A percentile compares a stretch with the other conserved stretches of the same genome.
Evolutionary conservation across 2,888 invertebrate genomes (phyloP).

Genomic region (Himalopsyche kuldschensis): DNA sequence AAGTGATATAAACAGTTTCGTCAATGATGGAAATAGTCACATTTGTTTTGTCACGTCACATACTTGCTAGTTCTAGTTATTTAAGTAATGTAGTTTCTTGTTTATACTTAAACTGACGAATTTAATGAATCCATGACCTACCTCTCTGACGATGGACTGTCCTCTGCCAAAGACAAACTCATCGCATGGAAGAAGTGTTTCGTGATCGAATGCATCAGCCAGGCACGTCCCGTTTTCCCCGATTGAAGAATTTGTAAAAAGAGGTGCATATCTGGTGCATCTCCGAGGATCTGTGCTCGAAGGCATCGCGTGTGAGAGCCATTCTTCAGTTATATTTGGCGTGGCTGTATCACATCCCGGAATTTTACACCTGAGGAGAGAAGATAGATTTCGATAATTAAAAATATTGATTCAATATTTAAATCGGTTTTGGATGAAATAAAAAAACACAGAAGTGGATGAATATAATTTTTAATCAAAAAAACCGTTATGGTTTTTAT

Average conservation of each 20-base stretch:
- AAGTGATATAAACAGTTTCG: too few species aligned
- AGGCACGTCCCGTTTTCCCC: constrained; percentile 43
- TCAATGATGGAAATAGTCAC: too few species aligned
- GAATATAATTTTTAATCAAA: too few species aligned
- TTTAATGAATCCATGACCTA: constrained; percentile 36
- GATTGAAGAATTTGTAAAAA: constrained; percentile 26
- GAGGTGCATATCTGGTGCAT: constrained; percentile 46
- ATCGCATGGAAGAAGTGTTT: constrained; percentile 46
- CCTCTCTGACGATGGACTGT: constrained; percentile 52
- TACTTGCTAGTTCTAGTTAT: too few species aligned
- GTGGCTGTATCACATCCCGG: constrained; percentile 52
- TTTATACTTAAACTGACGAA: too few species aligned
- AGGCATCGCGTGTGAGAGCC: constrained; percentile 52
- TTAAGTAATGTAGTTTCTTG: too few species aligned
- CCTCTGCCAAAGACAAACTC: constrained; percentile 50
- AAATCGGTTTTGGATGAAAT: too few species aligned
- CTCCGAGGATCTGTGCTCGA: constrained; percentile 43
- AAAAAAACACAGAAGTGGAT: too few species aligned
- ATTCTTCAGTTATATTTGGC: constrained; percentile 39
- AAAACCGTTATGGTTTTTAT: too few species aligned
- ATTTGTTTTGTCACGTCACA: too few species aligned
- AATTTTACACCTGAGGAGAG: constrained; percentile 50
- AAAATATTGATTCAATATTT: too few species aligned
- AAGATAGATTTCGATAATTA: background rate
- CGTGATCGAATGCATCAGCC: constrained; percentile 46